phyloP scores from a whole-genome alignment of 2,113 vertebrate genomes.

The Nymphicus hollandicus region DNA sequence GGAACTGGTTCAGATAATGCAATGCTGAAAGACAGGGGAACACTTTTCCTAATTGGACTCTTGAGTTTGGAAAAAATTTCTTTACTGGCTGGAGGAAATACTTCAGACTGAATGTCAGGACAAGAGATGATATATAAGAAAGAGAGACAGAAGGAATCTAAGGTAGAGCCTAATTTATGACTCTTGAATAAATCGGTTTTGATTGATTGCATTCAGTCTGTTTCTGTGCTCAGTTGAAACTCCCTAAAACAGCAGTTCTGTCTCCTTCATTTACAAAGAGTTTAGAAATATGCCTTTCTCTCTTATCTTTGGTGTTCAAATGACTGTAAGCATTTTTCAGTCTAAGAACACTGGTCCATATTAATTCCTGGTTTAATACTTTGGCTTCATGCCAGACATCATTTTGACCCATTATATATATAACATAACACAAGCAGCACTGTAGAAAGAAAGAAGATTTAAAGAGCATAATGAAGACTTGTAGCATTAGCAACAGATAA shows the following conservation, averaged over 20 bases:
- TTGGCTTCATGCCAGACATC: neutral
- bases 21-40: constrained; percentile 68
- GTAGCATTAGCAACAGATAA: constrained; percentile 1
- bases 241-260: constrained; percentile 37
- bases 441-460: constrained; percentile 38
- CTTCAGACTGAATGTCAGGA: constrained; percentile 73
- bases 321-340: constrained; percentile 23
- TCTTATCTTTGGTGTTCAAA: constrained; percentile 45
- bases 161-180: constrained; percentile 64
- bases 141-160: constrained; percentile 60
- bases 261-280: constrained; percentile 43
- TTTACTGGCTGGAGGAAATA: constrained; percentile 71
- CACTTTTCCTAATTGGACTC: constrained; percentile 79
- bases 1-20: constrained; percentile 65
- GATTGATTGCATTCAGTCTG: constrained; percentile 52
- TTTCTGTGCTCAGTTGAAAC: constrained; percentile 28
- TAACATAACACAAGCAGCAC: neutral
- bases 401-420: neutral
- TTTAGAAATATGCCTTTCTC: constrained; percentile 43
- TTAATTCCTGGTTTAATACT: constrained; percentile 7
- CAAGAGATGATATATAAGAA: constrained; percentile 69
- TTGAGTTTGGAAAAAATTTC: constrained; percentile 75
- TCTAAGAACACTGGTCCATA: neutral
- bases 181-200: constrained; percentile 62
- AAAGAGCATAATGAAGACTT: neutral